Conservation (phyloP, 2,113 vertebrate genomes). For the human (Homo sapiens) region GRCh38 chr2:76533501-76534000, state of each 20-base stretch:
- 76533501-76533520: not conserved
- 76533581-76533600: not conserved
- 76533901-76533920: not conserved
- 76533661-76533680: not conserved
- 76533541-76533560: not conserved
- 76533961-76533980: not conserved
- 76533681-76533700: not conserved
- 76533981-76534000: not conserved
- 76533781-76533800: not conserved
- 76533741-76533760: not conserved
- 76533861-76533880: not conserved
- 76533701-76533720: not conserved
- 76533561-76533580: not conserved
- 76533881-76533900: not conserved
- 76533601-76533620: not conserved
- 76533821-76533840: not conserved
- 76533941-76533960: too few relatives aligned
- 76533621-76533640: not conserved
- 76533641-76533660: not conserved
- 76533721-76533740: not conserved
- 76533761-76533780: not conserved
- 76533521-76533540: not conserved
- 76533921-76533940: not conserved
- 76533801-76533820: not conserved
- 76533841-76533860: not conserved